Conservation (phyloP, 2,797 vertebrate species). For the Trachops cirrhosus region DNA sequence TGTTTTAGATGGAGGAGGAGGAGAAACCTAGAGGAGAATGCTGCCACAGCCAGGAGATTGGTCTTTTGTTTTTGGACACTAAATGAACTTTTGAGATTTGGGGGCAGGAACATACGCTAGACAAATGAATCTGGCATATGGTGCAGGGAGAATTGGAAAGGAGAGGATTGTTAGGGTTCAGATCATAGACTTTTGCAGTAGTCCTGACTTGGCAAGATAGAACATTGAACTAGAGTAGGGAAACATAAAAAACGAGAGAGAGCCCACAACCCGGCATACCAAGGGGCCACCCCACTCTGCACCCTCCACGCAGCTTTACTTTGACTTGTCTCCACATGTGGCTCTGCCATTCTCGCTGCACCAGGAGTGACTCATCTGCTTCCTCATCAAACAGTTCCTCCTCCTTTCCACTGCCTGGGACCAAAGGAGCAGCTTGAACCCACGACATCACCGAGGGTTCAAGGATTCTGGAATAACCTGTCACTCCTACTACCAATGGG, state of each 20-base stretch:
- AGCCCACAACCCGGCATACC: rapidly evolving
- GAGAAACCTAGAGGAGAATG: neutral
- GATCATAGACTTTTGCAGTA: neutral
- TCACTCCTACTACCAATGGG: neutral
- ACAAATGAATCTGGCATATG: neutral
- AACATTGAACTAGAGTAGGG: neutral
- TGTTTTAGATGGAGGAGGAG: neutral
- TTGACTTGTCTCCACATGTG: constrained; percentile 89
- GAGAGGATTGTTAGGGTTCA: neutral
- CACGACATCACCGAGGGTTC: constrained; percentile 87
- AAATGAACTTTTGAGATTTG: neutral
- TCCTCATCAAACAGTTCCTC: constrained; percentile 92
- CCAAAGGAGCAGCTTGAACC: constrained; percentile 75
- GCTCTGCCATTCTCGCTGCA: constrained; percentile 88
- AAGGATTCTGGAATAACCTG: neutral
- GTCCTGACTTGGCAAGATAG: neutral
- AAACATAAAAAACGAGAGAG: neutral
- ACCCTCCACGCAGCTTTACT: constrained; percentile 78
- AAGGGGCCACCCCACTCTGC: neutral
- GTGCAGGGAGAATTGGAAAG: neutral
- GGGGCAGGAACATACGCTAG: neutral
- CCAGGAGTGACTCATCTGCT: constrained; percentile 86
- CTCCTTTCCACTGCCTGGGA: constrained; percentile 84
- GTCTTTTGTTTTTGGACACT: neutral
- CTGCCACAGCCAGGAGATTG: neutral